Conservation (phyloP, 2,888 invertebrate genomes). For the Eupithecia exiguata region DNA sequence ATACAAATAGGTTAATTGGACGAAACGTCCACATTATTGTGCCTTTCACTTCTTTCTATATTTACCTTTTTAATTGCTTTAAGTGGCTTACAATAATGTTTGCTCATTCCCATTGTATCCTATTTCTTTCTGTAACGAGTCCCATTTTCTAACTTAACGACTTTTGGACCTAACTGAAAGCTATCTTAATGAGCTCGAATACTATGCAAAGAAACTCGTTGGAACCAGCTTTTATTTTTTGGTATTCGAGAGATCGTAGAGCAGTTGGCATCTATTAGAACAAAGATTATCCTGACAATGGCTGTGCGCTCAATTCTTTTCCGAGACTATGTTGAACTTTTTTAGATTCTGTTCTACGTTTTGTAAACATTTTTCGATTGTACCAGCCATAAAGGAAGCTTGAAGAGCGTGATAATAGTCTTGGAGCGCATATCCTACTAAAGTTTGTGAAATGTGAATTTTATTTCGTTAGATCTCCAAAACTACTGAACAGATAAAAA, state of each 20-base stretch:
- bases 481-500: too few relatives aligned
- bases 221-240: conserved; percentile 12
- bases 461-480: too few relatives aligned
- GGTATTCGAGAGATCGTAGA: background rate
- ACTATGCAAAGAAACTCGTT: conserved; percentile 18
- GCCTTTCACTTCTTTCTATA: background rate
- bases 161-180: conserved; percentile 18
- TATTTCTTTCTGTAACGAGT: conserved; percentile 32
- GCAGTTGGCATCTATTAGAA: background rate
- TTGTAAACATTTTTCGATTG: too few relatives aligned
- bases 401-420: too few relatives aligned
- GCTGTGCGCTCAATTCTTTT: background rate
- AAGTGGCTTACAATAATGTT: conserved; percentile 21
- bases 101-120: conserved; percentile 32
- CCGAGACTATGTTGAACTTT: background rate
- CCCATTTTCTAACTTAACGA: conserved; percentile 36
- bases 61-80: background rate
- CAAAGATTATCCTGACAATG: conserved; percentile 2
- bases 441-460: too few relatives aligned
- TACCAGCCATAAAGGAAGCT: background rate
- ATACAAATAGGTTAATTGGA: background rate
- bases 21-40: background rate
- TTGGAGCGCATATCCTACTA: too few relatives aligned
- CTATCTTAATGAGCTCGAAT: conserved; percentile 25
- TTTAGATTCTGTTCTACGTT: background rate